Evolutionary conservation across 2,888 invertebrate genomes (phyloP), one percentile per base, ranked within the genome.

Genomic region (Shargacucullia verbasci): DNA sequence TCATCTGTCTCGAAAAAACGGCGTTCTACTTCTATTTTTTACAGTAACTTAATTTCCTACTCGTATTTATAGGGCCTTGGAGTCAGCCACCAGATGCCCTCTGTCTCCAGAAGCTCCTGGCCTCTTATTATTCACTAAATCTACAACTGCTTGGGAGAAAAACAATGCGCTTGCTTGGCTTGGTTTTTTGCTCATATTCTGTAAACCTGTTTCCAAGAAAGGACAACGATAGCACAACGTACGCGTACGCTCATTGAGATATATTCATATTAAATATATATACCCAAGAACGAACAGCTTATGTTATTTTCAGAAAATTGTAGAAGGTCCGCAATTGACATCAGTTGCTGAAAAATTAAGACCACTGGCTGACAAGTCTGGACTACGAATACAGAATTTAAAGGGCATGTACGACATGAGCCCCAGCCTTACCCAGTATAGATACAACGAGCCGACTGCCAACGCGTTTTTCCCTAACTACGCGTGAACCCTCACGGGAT

Each of bases 401-500:
- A 85, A 82, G 59, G 60, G 58, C 7, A 41, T 66, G 1, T 83
- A 81, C 71, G 86, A 88, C 9, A n/a, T 65, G 13, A 69, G 49
- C 47, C 83, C 71, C 47, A 70, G 68, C 27, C 82, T 78, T 33
- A 70, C 72, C 3, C 79, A 83, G 9, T 85, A 86, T 73, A 76
- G 87, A 10, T 87, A 83, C 70, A 85, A 88, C 20, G 83, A 85
- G 46, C 73, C 78, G 0, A 80, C 74, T 20, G 73, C 73, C 0
- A 86, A 88, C 13, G 80, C 80, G 0, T 90, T 86, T 74, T 89
- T 89, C 70, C 82, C 85, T 0, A 87, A 77, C 70, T 89, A 86
- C 74, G 79, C 85, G 54, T 87, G 72, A 79, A 39, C 31, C 10
- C 39, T 0, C 29, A 9, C 8, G 12, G 34, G 11, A 2, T 12